phyloP scores from a whole-genome alignment of 2,113 vertebrate species.

The Coreoperca whiteheadi region DNA sequence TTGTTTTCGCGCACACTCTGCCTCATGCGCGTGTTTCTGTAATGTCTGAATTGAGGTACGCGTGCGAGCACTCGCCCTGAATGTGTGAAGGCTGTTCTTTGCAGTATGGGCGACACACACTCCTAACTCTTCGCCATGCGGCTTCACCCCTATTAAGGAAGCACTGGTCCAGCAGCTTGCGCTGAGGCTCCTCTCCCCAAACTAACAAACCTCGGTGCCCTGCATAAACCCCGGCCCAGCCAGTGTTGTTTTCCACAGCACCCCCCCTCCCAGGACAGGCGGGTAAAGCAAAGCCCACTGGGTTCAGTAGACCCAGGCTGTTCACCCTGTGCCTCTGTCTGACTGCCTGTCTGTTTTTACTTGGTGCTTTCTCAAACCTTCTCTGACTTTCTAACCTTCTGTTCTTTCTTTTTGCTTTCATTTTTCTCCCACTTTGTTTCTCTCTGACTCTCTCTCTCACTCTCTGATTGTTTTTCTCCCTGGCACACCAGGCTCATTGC shows the following conservation, averaged over 20 bases:
- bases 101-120: neutral
- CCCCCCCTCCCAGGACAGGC: neutral
- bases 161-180: slow-evolving; percentile 11
- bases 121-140: neutral
- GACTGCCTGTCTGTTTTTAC: slow-evolving; percentile 24
- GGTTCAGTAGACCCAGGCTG: slow-evolving; percentile 8
- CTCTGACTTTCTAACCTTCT: neutral
- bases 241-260: slow-evolving; percentile 11
- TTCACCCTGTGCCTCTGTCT: neutral
- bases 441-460: neutral
- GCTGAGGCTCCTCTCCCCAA: slow-evolving; percentile 19
- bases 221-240: slow-evolving; percentile 10
- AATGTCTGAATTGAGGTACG: neutral
- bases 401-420: neutral
- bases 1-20: neutral
- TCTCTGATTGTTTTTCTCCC: slow-evolving; percentile 1
- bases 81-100: neutral
- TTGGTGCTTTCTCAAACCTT: neutral
- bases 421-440: neutral
- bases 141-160: slow-evolving; percentile 42
- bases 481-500: neutral
- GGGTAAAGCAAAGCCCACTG: neutral
- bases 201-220: slow-evolving; percentile 12
- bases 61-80: neutral
- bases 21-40: neutral